A percentile compares a stretch with the other conserved stretches of the same genome.
Evolutionary conservation across 2,888 invertebrate species (phyloP).

Genomic region (Lasioglossum morio): DNA sequence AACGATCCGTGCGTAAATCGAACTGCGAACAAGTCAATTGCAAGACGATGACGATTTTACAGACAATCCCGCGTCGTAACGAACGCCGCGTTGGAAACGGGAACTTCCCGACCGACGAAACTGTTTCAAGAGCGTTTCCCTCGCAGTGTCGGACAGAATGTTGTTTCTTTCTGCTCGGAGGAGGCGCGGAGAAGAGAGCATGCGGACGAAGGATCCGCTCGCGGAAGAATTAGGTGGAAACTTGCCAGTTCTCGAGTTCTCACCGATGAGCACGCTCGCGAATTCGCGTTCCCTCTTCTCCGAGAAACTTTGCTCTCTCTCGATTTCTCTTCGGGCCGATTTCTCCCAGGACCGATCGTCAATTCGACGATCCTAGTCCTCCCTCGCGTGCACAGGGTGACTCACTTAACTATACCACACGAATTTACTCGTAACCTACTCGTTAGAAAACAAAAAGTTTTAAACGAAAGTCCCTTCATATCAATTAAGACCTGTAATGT

Average conservation of each 20-base stretch:
- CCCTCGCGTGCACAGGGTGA: conserved; percentile 21
- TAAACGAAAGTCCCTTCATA: too few relatives aligned
- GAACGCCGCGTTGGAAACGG: not conserved
- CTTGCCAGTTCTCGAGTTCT: conserved; percentile 47
- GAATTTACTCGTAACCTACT: too few relatives aligned
- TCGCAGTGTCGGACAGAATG: conserved; percentile 10
- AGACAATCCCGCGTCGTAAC: conserved; percentile 9
- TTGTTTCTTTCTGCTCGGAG: conserved; percentile 5
- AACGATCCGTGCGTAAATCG: not conserved
- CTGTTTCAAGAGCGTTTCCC: conserved; percentile 44
- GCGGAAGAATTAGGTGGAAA: conserved; percentile 55
- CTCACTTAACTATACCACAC: not conserved
- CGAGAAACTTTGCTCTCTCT: not conserved
- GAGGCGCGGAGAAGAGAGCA: not conserved
- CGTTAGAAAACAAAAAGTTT: not conserved
- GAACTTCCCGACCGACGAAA: conserved; percentile 21
- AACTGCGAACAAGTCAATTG: not conserved
- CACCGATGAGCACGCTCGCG: conserved; percentile 38
- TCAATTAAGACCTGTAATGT: too few relatives aligned
- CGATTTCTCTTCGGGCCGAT: conserved; percentile 17
- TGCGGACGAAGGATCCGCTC: conserved; percentile 22
- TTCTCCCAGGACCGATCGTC: conserved; percentile 10
- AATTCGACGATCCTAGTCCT: conserved; percentile 59
- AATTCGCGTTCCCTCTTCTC: conserved; percentile 26
- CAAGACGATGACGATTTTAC: not conserved